phyloP scores from a whole-genome alignment of 2,888 invertebrate genomes.

The Sisyra terminalis region DNA sequence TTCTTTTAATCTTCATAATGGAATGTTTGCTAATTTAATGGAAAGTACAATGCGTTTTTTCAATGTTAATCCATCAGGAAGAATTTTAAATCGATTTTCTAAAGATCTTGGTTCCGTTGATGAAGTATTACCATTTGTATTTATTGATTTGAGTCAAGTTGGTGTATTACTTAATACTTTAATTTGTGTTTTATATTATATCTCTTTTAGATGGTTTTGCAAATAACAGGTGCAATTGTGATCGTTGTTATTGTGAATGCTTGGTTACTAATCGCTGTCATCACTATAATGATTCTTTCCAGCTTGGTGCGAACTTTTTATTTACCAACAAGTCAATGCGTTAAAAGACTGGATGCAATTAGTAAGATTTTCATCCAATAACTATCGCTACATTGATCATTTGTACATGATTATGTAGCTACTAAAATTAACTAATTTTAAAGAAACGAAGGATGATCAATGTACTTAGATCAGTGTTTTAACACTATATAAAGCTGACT shows the following conservation, averaged over 20 bases:
- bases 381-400: constrained; percentile 48
- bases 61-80: constrained; percentile 55
- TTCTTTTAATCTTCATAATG: constrained; percentile 47
- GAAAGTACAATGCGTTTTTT: constrained; percentile 56
- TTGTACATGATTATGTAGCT: too few relatives aligned
- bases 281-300: constrained; percentile 33
- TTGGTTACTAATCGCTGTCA: constrained; percentile 46
- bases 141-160: constrained; percentile 23
- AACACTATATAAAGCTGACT: too few relatives aligned
- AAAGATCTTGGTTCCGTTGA: constrained; percentile 47
- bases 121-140: constrained; percentile 30
- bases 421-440: too few relatives aligned
- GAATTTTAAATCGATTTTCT: constrained; percentile 51
- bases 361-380: constrained; percentile 58
- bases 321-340: constrained; percentile 53
- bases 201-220: constrained; percentile 42
- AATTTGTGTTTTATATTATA: too few relatives aligned
- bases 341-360: constrained; percentile 56
- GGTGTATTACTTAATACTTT: too few relatives aligned
- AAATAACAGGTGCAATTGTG: constrained; percentile 56
- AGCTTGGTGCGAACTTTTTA: constrained; percentile 46
- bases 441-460: too few relatives aligned
- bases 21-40: constrained; percentile 50
- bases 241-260: constrained; percentile 56
- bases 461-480: too few relatives aligned